Evolutionary conservation across 2,888 invertebrate species (phyloP).

Genomic region (Rhodophaea formosa): DNA sequence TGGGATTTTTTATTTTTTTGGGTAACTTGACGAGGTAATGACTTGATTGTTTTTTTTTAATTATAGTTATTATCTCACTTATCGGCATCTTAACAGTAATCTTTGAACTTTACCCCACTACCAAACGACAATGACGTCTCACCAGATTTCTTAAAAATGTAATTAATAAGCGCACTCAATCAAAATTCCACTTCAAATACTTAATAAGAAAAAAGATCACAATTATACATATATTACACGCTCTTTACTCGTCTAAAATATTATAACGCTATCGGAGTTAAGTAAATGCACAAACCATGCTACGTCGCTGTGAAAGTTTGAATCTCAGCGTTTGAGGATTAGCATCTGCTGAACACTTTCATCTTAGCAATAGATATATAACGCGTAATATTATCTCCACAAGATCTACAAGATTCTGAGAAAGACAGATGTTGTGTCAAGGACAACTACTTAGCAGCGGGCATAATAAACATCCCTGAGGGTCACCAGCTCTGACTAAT

Average conservation of each 20-base stretch:
- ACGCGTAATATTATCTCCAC: background rate
- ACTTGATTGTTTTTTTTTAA: too few relatives aligned
- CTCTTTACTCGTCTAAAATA: constrained; percentile 11
- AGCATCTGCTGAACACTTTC: background rate
- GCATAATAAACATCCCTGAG: constrained; percentile 1
- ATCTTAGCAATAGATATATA: background rate
- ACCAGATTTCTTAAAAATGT: too few relatives aligned
- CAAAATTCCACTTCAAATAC: constrained; percentile 6
- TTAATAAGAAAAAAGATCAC: constrained; percentile 1
- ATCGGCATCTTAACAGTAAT: too few relatives aligned
- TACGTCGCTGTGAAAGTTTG: constrained; percentile 14
- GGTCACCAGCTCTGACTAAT: constrained; percentile 1
- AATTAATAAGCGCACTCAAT: background rate
- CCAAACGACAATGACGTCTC: too few relatives aligned
- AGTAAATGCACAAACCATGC: constrained; percentile 12
- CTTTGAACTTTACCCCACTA: too few relatives aligned
- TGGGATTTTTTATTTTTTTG: too few relatives aligned
- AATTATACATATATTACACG: constrained; percentile 14
- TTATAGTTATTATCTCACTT: too few relatives aligned
- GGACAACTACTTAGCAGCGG: constrained; percentile 11
- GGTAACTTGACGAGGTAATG: too few relatives aligned
- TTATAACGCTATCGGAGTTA: background rate
- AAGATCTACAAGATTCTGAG: constrained; percentile 3
- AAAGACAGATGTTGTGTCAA: constrained; percentile 17
- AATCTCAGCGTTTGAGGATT: constrained; percentile 9